These are phyloP conservation scores for Numida meleagris DNA, from an alignment of 2,113 vertebrate genomes.

Conservation along the genomic window DNA sequence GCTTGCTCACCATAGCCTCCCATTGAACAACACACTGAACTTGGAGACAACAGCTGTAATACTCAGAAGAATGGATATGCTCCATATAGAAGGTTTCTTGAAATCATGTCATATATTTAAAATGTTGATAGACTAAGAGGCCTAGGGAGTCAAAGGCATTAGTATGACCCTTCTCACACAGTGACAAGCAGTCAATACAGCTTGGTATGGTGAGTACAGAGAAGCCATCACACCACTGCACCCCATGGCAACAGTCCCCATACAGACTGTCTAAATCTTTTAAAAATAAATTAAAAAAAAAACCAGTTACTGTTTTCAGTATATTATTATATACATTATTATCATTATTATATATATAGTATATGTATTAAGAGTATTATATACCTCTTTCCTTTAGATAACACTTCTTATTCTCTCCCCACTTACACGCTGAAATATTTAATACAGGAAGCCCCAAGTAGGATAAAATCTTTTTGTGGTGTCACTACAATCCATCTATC, in stretches of 20 bases:
- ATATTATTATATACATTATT: not conserved
- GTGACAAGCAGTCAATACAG: not conserved
- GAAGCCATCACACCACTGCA: not conserved
- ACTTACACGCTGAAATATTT: not conserved
- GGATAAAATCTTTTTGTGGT: not conserved
- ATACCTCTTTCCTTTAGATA: not conserved
- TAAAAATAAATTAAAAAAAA: not conserved
- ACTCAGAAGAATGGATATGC: not conserved
- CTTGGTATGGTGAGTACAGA: not conserved
- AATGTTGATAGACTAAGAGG: not conserved
- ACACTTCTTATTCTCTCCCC: not conserved
- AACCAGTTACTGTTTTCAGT: not conserved
- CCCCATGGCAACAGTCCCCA: rapidly evolving
- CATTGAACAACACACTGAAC: not conserved
- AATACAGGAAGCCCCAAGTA: not conserved
- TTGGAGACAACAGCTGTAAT: not conserved
- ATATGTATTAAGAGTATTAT: not conserved
- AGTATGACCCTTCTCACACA: not conserved
- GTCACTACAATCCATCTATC: not conserved
- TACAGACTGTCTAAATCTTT: not conserved
- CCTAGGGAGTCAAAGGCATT: not conserved
- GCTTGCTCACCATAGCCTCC: not conserved
- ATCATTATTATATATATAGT: no score
- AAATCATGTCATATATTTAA: not conserved
- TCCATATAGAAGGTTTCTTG: not conserved